Evolutionary conservation across 2,888 invertebrate species (phyloP).

Genomic region (Xiphydria camelus): DNA sequence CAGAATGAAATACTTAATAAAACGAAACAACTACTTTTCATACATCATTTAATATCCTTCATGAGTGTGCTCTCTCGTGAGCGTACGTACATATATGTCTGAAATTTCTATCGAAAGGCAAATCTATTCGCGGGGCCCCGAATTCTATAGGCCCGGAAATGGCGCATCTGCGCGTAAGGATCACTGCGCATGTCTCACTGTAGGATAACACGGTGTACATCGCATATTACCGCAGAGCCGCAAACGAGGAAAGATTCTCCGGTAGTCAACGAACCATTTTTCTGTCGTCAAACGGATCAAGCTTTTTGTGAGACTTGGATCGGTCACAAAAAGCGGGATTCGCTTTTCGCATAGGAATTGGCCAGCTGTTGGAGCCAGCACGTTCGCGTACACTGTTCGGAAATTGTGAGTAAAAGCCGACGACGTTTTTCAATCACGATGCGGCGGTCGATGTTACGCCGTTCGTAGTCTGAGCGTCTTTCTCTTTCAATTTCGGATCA

Average conservation of each 20-base stretch:
- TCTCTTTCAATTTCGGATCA: too few species aligned
- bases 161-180: too few species aligned
- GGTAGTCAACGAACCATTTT: slow-evolving; percentile 51
- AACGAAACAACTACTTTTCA: too few species aligned
- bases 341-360: slow-evolving; percentile 58
- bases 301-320: slow-evolving; percentile 59
- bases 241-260: slow-evolving; percentile 39
- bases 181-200: neutral
- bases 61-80: too few species aligned
- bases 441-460: slow-evolving; percentile 7
- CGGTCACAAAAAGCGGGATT: slow-evolving; percentile 59
- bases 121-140: too few species aligned
- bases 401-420: slow-evolving; percentile 35
- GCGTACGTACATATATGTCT: too few species aligned
- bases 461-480: too few species aligned
- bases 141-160: too few species aligned
- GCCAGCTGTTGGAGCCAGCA: slow-evolving; percentile 36
- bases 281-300: slow-evolving; percentile 59
- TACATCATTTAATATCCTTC: too few species aligned
- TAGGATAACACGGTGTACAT: too few species aligned
- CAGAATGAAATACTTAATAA: too few species aligned
- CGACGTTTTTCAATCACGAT: slow-evolving; percentile 17
- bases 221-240: slow-evolving; percentile 5
- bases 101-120: too few species aligned
- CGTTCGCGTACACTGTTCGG: slow-evolving; percentile 13